These are phyloP conservation scores for Drosophila oshimai DNA, from an alignment of 1,140 invertebrate species.

Conservation along the genomic window DNA sequence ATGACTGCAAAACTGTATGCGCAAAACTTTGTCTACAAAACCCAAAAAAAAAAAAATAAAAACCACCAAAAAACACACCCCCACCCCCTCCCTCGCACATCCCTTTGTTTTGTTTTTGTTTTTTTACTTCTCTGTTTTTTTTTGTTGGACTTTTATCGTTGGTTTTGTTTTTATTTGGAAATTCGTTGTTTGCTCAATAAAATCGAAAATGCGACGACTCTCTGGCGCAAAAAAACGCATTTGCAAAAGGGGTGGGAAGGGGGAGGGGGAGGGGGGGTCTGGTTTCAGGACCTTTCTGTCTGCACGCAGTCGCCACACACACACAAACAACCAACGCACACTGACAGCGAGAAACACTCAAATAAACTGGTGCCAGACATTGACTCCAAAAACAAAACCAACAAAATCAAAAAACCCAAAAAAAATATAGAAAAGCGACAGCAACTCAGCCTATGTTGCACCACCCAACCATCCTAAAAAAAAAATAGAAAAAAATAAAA, in stretches of 20 bases:
- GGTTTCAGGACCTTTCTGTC: conserved; percentile 34
- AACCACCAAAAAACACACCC: not conserved
- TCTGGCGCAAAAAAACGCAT: conserved; percentile 18
- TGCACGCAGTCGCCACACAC: conserved; percentile 69
- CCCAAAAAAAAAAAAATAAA: conserved; percentile 35
- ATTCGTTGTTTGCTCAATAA: conserved; percentile 83
- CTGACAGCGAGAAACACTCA: conserved; percentile 41
- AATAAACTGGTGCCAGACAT: conserved; percentile 68
- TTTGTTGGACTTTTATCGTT: conserved; percentile 71
- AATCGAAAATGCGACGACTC: conserved; percentile 73
- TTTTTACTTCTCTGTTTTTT: conserved; percentile 54
- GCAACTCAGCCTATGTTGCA: conserved; percentile 25
- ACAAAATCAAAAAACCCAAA: not conserved
- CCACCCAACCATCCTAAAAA: conserved; percentile 8
- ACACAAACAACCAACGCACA: conserved; percentile 31
- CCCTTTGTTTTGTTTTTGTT: conserved; percentile 10
- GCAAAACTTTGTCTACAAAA: conserved; percentile 17
- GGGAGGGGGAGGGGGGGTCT: not conserved
- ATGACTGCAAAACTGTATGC: not conserved
- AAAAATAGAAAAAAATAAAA: not conserved
- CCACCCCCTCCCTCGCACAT: not conserved
- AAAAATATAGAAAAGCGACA: conserved; percentile 41
- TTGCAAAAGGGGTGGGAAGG: not conserved
- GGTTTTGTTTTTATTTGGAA: conserved; percentile 79
- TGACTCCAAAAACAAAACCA: conserved; percentile 62